Evolutionary conservation across 1,140 invertebrate genomes (phyloP), one percentile per base, ranked within the genome.

Genomic region (Drosophila pandora): DNA sequence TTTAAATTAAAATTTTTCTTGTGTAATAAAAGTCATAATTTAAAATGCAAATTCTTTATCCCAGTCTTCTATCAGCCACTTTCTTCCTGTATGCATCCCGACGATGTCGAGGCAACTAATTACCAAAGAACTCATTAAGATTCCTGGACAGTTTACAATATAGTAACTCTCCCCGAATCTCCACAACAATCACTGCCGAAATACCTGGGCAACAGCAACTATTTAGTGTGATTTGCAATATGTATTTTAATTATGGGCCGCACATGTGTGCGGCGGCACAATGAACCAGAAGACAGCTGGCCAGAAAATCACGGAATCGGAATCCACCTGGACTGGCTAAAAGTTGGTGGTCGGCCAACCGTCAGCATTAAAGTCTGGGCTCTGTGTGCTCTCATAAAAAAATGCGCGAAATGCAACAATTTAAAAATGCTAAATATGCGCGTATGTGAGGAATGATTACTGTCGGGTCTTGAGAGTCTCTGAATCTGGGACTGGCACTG

Each of bases 401-500:
- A 87, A 87, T 87, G 83, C 83, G 79, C 83, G 56, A 82, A 87
- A 83, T 88, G 83, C 75, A 87, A 83, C 76, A 88, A 87, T 88
- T 87, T 83, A 47, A 88, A 87, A 87, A 87, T 87, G 83, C 83
- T 83, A 88, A 88, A 87, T 87, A 88, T 87, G 83, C 79, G 83
- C 83, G 83, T 83, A 88, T 87, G 83, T 74, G 49, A 68, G 83
- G 83, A 87, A 87, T 87, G 83, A 87, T 87, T 87, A 69, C 67
- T 49, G 69, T 58, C 56, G 28, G 68, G 6, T 30, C 30, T 47
- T 54, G 47, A 68, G 62, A 50, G 32, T 23, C 58, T 23, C 58
- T 55, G 47, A 32, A 58, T 55, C 50, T 60, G 50, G 32, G 61
- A 49, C 49, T 73, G 69, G 39, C 50, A 56, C 50, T 68, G 65